These are phyloP conservation scores for Porites rus DNA, from an alignment of 92 coral and sea anemone species.

Conservation along the genomic window DNA sequence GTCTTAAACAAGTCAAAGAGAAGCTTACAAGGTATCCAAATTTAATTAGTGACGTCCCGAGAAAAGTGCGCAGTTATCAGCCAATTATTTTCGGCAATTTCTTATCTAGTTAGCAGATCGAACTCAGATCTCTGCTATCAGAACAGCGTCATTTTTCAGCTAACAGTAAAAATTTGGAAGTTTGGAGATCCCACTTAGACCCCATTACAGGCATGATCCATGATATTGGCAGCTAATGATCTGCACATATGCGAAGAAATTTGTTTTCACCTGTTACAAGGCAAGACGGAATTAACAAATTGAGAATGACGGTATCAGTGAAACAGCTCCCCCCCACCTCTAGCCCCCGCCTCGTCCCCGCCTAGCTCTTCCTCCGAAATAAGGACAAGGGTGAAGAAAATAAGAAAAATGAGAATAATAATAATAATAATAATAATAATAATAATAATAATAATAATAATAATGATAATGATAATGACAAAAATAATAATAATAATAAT, in stretches of 20 bases:
- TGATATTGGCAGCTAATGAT: not conserved
- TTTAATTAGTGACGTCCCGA: conserved; percentile 1
- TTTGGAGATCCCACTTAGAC: not conserved
- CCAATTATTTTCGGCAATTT: conserved; percentile 1
- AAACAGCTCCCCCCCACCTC: not conserved
- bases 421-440: too few relatives aligned
- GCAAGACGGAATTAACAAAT: conserved; percentile 1
- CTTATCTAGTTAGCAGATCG: not conserved
- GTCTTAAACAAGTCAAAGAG: not conserved
- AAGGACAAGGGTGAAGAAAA: not conserved
- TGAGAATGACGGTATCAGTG: not conserved
- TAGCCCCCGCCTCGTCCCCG: too few relatives aligned
- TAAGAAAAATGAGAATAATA: not conserved
- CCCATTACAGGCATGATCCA: not conserved
- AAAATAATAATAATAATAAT: too few relatives aligned
- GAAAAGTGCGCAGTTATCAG: conserved; percentile 8
- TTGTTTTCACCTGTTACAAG: conserved; percentile 3
- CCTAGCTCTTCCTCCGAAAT: not conserved
- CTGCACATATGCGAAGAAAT: conserved; percentile 6
- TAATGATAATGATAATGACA: too few relatives aligned
- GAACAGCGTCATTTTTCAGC: conserved; percentile 2
- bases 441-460: too few relatives aligned
- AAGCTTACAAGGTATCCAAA: conserved; percentile 1
- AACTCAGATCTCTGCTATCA: not conserved
- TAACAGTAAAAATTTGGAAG: not conserved